phyloP scores from a whole-genome alignment of 2,113 vertebrate species.

The Gopherus evgoodei region DNA sequence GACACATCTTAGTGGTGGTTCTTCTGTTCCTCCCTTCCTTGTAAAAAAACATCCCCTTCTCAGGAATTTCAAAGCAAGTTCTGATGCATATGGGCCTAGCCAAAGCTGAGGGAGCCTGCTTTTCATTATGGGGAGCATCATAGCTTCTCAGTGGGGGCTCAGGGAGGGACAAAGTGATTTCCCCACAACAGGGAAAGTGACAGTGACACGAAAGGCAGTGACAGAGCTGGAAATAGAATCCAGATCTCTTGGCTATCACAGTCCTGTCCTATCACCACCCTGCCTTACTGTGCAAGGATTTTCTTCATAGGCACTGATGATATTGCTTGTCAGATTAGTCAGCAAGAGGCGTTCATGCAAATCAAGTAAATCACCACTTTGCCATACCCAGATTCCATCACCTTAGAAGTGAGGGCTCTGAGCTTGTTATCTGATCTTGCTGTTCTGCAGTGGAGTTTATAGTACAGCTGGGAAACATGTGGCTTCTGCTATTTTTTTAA shows the following conservation, averaged over 20 bases:
- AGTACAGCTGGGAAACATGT: not conserved
- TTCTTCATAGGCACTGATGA: not conserved
- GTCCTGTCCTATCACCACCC: not conserved
- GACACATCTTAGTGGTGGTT: accelerated
- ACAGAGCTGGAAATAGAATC: not conserved
- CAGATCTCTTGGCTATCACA: not conserved
- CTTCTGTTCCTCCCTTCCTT: not conserved
- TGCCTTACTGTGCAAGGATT: not conserved
- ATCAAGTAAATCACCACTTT: not conserved
- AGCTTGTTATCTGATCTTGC: not conserved
- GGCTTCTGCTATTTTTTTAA: slow-evolving; percentile 2
- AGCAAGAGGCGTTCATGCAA: not conserved
- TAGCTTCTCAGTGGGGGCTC: not conserved
- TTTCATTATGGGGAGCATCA: not conserved
- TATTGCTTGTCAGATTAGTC: not conserved
- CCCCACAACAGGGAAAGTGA: too few relatives aligned
- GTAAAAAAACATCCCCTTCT: not conserved
- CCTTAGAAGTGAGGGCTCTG: not conserved
- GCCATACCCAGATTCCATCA: not conserved
- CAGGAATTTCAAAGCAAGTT: not conserved
- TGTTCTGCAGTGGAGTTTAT: not conserved
- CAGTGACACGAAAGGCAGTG: not conserved
- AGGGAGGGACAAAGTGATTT: accelerated
- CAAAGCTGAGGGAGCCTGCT: not conserved
- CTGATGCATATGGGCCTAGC: accelerated